Base-by-base conservation (phyloP, 2,113 vertebrate genomes). In the Eubucco bourcierii region DNA sequence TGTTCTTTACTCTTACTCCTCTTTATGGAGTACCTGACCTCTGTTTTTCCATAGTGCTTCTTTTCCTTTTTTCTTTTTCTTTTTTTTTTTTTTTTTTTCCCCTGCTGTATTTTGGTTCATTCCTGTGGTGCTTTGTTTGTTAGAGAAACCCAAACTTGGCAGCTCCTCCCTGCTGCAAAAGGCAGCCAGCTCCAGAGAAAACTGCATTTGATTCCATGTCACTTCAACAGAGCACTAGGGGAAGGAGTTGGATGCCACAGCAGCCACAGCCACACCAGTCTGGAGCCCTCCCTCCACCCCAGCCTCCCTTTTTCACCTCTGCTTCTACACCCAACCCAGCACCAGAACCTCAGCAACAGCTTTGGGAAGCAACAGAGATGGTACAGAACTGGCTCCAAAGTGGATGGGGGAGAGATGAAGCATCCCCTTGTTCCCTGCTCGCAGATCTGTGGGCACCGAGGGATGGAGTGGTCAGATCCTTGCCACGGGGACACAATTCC, bases 61-160 rank as follows among this genome's bases (percentile, higher is more conserved):
- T 39, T 37, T 64, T 58, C 19, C 9, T 39, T 39, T 10, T 39
- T 39, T 39, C 10, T 39, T 39, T 39, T 39, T 39, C 11, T 39
- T 8, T 39, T 39, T 39, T 39, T 11, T 39, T 37, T 37, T 41
- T 14, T 41, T 41, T 41, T 12, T 12, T 41, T 41, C 11, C 14
- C 15, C 27, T 66, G 12, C 29, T 8, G 10, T 39, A 18, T 80
- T 89, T 77, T 85, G 61, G 52, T 77, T 74, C 72, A 11, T 82
- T 84, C 19, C 84, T 71, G 53, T 17, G 7, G n/a, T 29, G 75
- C 9, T 91, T 81, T 61, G 20, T 66, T 89, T 86, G 93, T 83
- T 80, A 84, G 73, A 75, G 63, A 50, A 80, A 47, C 47, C 60
- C 79, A 87, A 87, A 52, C 87, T 46, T 64, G 82, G 82, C 50